Evolutionary conservation across 2,113 vertebrate species (phyloP).

Genomic region (Perca fluviatilis): DNA sequence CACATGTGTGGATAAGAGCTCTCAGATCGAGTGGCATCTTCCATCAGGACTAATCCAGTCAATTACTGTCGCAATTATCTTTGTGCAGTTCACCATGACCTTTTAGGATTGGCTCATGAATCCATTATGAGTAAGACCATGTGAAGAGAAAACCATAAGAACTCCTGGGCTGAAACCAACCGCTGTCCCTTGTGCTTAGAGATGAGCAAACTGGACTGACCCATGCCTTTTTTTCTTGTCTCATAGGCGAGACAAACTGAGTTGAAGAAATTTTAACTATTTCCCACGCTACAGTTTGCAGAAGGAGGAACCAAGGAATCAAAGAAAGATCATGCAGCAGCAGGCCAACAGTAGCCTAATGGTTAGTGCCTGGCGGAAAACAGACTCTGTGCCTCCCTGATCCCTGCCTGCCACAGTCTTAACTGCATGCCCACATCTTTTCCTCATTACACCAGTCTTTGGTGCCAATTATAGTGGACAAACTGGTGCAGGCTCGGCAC

Average conservation of each 20-base stretch:
- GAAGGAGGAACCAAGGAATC: slow-evolving; percentile 20
- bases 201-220: not conserved
- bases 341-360: slow-evolving; percentile 63
- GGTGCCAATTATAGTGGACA: slow-evolving; percentile 73
- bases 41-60: slow-evolving; percentile 16
- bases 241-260: not conserved
- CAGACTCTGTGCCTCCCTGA: slow-evolving; percentile 34
- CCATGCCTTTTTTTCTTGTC: not conserved
- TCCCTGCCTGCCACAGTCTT: slow-evolving; percentile 48
- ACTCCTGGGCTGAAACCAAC: slow-evolving; percentile 20
- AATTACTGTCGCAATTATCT: slow-evolving; percentile 33
- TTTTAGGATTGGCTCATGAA: slow-evolving; percentile 37
- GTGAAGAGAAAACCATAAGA: slow-evolving; percentile 27
- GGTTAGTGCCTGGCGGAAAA: slow-evolving; percentile 43
- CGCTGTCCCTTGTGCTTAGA: not conserved
- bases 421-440: slow-evolving; percentile 71
- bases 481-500: slow-evolving; percentile 54
- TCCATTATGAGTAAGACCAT: slow-evolving; percentile 27
- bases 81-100: slow-evolving; percentile 42
- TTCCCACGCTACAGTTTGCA: slow-evolving; percentile 11
- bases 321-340: slow-evolving; percentile 32
- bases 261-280: slow-evolving; percentile 9
- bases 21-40: slow-evolving; percentile 47
- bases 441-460: slow-evolving; percentile 70
- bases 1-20: slow-evolving; percentile 41